Evolutionary conservation across 2,888 invertebrate species (phyloP).

Genomic region (Zonitis immaculata): DNA sequence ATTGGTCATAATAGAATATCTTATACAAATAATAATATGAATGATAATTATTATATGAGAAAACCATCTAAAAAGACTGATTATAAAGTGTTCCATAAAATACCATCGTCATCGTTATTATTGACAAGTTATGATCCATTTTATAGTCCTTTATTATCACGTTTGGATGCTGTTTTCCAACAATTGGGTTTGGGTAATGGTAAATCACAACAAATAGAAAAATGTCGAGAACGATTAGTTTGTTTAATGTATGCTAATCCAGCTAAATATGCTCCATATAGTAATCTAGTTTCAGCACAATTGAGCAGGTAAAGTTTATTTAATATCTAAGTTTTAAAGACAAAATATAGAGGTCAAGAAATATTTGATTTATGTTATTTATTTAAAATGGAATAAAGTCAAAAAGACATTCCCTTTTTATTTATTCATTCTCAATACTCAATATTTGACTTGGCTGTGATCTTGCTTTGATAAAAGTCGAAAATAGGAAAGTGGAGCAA

Average conservation of each 20-base stretch:
- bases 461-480: too few species aligned
- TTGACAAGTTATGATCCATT: constrained; percentile 86
- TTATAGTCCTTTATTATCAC: constrained; percentile 79
- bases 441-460: too few species aligned
- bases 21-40: constrained; percentile 53
- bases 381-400: too few species aligned
- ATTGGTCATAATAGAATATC: constrained; percentile 60
- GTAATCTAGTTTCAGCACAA: constrained; percentile 83
- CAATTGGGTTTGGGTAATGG: constrained; percentile 59
- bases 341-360: too few species aligned
- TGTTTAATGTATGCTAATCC: constrained; percentile 87
- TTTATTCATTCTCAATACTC: too few species aligned
- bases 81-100: constrained; percentile 82
- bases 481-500: too few species aligned
- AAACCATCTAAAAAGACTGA: constrained; percentile 56
- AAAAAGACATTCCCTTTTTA: too few species aligned
- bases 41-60: constrained; percentile 60
- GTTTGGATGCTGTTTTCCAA: constrained; percentile 79
- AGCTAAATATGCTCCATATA: constrained; percentile 83
- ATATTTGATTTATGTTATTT: too few species aligned
- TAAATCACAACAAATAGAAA: constrained; percentile 56
- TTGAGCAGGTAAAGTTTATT: constrained; percentile 77
- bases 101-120: constrained; percentile 75
- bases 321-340: constrained; percentile 4
- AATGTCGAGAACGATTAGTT: constrained; percentile 76